Evolutionary conservation across 2,888 invertebrate species (phyloP).

Genomic region (Sycophila texana): DNA sequence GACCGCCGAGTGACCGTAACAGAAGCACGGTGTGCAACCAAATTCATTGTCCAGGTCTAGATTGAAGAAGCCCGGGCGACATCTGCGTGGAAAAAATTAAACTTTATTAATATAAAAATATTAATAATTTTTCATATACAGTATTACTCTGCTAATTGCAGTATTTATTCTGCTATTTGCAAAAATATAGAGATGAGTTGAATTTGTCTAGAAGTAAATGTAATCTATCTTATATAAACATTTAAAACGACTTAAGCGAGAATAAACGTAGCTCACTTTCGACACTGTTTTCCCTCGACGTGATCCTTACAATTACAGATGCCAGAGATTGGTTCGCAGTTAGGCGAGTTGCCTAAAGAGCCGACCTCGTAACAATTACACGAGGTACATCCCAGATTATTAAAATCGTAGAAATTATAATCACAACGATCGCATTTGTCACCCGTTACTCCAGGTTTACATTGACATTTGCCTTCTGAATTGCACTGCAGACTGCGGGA

Average conservation of each 20-base stretch:
- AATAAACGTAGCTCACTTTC: conserved; percentile 80
- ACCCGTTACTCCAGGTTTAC: conserved; percentile 96
- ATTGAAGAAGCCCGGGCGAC: conserved; percentile 96
- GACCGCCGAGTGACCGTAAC: conserved; percentile 97
- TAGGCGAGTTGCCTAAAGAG: conserved; percentile 87
- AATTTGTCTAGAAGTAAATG: no score
- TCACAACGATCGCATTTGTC: conserved; percentile 93
- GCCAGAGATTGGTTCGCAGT: conserved; percentile 90
- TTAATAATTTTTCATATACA: no score
- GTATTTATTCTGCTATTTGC: no score
- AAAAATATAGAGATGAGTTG: no score
- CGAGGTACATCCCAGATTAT: conserved; percentile 91
- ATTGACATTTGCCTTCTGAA: conserved; percentile 92
- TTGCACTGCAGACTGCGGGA: conserved; percentile 94
- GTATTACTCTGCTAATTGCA: no score
- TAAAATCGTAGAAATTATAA: conserved; percentile 93
- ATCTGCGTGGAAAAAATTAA: conserved; percentile 77
- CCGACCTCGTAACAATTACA: conserved; percentile 94
- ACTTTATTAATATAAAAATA: no score
- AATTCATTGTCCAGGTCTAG: conserved; percentile 90
- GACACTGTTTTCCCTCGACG: conserved; percentile 96
- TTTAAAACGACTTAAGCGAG: no score
- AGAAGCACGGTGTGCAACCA: conserved; percentile 99
- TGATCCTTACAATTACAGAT: conserved; percentile 91
- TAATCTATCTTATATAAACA: no score